Evolutionary conservation across 2,113 vertebrate species (phyloP).

Genomic region (Percopsis transmontana): DNA sequence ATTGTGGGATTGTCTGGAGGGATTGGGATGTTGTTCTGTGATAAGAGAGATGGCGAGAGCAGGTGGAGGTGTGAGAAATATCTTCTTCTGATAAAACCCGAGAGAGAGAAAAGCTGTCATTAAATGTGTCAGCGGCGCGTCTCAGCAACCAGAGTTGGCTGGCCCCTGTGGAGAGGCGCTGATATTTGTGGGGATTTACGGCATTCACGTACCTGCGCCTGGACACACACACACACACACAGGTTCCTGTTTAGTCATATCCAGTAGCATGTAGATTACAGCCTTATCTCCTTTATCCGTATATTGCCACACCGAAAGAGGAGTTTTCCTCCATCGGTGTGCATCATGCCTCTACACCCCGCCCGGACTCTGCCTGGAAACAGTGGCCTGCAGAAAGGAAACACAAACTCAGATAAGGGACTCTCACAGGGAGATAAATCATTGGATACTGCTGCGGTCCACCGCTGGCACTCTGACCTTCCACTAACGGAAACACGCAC

Average conservation of each 20-base stretch:
- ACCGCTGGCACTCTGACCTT: constrained; percentile 54
- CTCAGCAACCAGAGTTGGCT: constrained; percentile 47
- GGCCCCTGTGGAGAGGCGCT: constrained; percentile 54
- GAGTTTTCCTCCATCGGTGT: constrained; percentile 17
- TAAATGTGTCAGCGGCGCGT: constrained; percentile 55
- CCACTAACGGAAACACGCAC: constrained; percentile 15
- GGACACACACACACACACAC: constrained; percentile 15
- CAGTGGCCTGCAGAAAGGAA: constrained; percentile 26
- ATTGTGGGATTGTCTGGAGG: constrained; percentile 2
- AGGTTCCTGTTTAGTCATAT: neutral
- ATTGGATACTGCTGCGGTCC: constrained; percentile 32
- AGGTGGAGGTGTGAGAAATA: constrained; percentile 38
- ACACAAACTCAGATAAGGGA: constrained; percentile 29
- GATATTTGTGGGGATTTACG: constrained; percentile 49
- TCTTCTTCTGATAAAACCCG: constrained; percentile 39
- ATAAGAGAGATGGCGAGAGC: constrained; percentile 45
- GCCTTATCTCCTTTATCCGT: constrained; percentile 37
- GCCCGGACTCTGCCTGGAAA: constrained; percentile 4
- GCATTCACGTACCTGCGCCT: constrained; percentile 6
- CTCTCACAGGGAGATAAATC: constrained; percentile 53
- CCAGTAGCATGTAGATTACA: constrained; percentile 25
- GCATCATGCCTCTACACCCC: constrained; percentile 2
- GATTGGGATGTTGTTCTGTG: constrained; percentile 29
- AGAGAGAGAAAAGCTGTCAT: neutral
- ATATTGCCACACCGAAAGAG: constrained; percentile 29